Conservation (phyloP, 2,113 vertebrate species). For the Chamaea fasciata region DNA sequence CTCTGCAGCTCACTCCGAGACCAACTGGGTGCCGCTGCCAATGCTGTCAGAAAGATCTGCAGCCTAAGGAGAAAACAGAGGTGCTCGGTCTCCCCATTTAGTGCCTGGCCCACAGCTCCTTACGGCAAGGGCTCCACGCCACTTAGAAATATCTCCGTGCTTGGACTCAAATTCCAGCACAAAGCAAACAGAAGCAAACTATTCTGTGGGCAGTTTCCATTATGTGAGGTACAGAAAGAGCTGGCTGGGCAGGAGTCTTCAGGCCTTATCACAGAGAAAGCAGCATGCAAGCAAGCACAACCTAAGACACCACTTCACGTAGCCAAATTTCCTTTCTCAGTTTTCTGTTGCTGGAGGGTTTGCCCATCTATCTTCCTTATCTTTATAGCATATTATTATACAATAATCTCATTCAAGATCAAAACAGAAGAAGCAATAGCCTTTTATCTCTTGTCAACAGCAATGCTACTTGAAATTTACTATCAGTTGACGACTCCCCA, state of each 20-base stretch:
- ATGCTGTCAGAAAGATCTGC: background rate
- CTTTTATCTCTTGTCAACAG: background rate
- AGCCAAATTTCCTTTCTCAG: background rate
- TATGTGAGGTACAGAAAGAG: background rate
- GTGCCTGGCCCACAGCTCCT: background rate
- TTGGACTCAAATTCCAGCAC: background rate
- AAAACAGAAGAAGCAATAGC: background rate
- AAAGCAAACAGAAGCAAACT: background rate
- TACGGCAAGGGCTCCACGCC: background rate
- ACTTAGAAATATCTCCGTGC: background rate
- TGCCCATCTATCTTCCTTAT: background rate
- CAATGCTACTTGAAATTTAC: background rate
- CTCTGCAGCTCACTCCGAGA: background rate
- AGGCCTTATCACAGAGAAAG: background rate
- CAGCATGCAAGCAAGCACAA: background rate
- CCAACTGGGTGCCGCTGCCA: slow-evolving; percentile 19
- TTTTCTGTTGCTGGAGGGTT: background rate
- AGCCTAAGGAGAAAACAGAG: background rate
- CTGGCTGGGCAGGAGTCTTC: background rate
- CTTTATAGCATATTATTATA: background rate
- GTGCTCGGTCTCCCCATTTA: background rate
- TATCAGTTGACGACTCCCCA: background rate
- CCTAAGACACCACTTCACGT: fast-evolving
- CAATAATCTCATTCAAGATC: background rate
- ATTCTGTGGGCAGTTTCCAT: background rate